Conservation (phyloP, 1,140 invertebrate genomes). For the Chlorops oryzae region DNA sequence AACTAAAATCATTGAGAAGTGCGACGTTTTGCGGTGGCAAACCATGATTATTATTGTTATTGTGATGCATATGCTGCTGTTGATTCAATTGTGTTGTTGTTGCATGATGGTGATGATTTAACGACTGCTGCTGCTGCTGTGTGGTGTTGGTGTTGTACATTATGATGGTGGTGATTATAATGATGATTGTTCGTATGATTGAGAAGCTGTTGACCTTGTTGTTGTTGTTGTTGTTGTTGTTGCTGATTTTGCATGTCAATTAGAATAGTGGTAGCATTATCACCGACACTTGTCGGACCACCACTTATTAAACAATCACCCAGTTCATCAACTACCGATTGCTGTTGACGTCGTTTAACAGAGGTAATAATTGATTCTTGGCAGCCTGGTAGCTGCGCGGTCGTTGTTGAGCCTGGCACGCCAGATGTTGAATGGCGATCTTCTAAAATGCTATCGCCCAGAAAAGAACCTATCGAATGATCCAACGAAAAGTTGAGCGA, state of each 20-base stretch:
- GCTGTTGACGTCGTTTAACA: conserved; percentile 25
- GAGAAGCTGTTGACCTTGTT: background rate
- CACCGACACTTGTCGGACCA: conserved; percentile 11
- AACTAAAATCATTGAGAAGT: conserved; percentile 42
- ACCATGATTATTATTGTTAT: background rate
- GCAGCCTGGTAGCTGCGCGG: conserved; percentile 28
- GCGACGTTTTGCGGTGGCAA: no score
- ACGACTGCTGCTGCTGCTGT: conserved; percentile 2
- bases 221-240: conserved; percentile 9
- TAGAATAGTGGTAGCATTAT: conserved; percentile 25
- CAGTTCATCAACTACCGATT: conserved; percentile 39
- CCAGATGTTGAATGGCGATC: conserved; percentile 34
- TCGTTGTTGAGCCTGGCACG: conserved; percentile 3
- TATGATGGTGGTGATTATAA: conserved; percentile 31
- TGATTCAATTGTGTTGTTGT: background rate
- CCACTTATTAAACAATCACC: conserved; percentile 45
- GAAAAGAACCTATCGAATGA: conserved; percentile 41
- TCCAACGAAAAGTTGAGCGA: conserved; percentile 32
- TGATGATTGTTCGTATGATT: background rate
- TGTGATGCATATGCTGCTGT: background rate
- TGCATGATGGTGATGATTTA: conserved; percentile 27
- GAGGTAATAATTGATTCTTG: conserved; percentile 37
- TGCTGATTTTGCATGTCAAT: conserved; percentile 23
- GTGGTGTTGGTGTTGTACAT: conserved; percentile 11
- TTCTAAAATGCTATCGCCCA: conserved; percentile 41